Conservation (phyloP, 2,797 vertebrate genomes). For the Allobates femoralis region DNA sequence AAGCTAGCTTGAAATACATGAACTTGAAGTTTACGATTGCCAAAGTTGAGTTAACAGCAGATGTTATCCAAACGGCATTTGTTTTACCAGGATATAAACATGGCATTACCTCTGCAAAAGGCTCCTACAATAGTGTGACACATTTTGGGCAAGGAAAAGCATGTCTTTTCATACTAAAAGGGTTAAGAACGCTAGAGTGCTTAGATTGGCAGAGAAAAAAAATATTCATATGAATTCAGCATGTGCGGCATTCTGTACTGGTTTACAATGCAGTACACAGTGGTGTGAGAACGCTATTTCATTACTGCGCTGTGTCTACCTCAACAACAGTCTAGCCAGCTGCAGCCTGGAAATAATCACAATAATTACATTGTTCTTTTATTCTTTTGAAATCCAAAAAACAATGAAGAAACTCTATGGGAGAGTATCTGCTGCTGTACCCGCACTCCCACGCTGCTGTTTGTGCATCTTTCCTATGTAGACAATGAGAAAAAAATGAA, state of each 20-base stretch:
- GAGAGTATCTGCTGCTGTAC: conserved; percentile 49
- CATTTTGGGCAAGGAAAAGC: background rate
- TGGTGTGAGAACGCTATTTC: conserved; percentile 25
- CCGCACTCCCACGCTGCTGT: conserved; percentile 45
- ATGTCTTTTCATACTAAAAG: background rate
- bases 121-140: background rate
- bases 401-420: conserved; percentile 53
- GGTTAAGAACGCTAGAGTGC: conserved; percentile 6
- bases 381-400: conserved; percentile 52
- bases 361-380: conserved; percentile 63
- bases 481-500: background rate
- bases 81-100: background rate
- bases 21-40: background rate
- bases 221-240: conserved; percentile 19
- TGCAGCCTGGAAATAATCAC: conserved; percentile 60
- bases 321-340: conserved; percentile 55
- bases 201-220: conserved; percentile 31
- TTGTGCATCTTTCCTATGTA: conserved; percentile 39
- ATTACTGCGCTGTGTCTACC: conserved; percentile 50
- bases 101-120: background rate
- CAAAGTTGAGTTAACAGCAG: background rate
- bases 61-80: background rate
- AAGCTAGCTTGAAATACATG: background rate
- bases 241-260: conserved; percentile 37
- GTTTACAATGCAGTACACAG: conserved; percentile 45